Evolutionary conservation across 2,113 vertebrate species (phyloP), one percentile per base, ranked within the genome.

Genomic region (Hassar affinis): DNA sequence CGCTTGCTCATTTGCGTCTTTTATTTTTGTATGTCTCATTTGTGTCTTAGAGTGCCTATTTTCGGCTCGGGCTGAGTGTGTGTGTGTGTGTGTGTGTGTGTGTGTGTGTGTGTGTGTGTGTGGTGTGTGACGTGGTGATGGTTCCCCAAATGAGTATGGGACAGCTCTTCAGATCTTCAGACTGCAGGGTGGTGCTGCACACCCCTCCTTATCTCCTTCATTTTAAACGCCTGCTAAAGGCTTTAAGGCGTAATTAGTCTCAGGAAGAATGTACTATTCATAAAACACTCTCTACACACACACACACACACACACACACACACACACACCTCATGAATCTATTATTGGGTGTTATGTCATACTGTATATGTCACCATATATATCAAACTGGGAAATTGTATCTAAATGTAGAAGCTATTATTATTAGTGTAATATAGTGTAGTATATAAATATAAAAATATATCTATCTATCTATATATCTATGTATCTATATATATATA

Each of bases 121-220:
- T 83, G n/a, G 22, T 78, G 85, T 79, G 75, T 54, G 85, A 54
- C 51, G 52, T 83, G 80, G 57, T 54, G 59, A 54, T 81, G 62
- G 72, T 69, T 84, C 68, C 71, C 76, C 62, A 33, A 78, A 71
- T 81, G 68, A 68, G 69, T 42, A 61, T 20, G 4, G 61, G 52
- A 75, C 86, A 88, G 82, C 22, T 61, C 68, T 79, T 84, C 72
- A 88, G 79, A 88, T 64, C 85, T n/a, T n/a, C n/a, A 82, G 87
- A 85, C 80, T 76, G 75, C 82, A 88, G 86, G 87, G 22, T 78
- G 38, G 82, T 77, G 35, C 76, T 49, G 18, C 69, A 10, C 87
- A 89, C 80, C 85, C 11, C 42, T 87, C 80, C 61, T 82, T 10
- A 87, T 89, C 90, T 92, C 89, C 1, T 68, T 42, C 0, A 10